These are phyloP conservation scores for Caracal caracal DNA, from an alignment of 2,113 vertebrate species.

Conservation along the genomic window DNA sequence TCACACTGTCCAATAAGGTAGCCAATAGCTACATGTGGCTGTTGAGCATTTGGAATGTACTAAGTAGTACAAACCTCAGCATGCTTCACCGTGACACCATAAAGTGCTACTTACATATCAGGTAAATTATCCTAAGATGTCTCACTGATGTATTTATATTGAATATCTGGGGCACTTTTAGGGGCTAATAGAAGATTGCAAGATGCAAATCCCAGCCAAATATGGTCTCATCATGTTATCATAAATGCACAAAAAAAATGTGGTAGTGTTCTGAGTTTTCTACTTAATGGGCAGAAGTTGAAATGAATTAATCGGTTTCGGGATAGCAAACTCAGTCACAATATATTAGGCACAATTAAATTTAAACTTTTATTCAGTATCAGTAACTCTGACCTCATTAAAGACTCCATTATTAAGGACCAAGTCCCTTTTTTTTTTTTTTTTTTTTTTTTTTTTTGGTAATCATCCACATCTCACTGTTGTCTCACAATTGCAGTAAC, in stretches of 20 bases:
- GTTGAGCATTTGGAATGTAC: not conserved
- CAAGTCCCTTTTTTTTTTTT: not conserved
- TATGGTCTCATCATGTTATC: not conserved
- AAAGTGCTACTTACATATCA: not conserved
- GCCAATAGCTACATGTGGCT: not conserved
- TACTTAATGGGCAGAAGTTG: not conserved
- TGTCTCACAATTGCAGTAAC: not conserved
- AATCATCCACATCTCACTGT: not conserved
- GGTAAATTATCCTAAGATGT: not conserved
- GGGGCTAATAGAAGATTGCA: not conserved
- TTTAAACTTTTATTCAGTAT: conserved; percentile 10
- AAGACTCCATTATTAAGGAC: not conserved
- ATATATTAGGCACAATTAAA: not conserved
- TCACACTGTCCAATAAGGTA: not conserved
- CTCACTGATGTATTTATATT: not conserved
- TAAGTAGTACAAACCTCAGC: not conserved
- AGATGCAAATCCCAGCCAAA: not conserved
- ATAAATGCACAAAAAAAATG: not conserved
- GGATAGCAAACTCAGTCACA: not conserved
- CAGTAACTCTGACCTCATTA: not conserved
- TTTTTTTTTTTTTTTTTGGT: not conserved
- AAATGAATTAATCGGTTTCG: not conserved
- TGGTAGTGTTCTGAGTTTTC: not conserved
- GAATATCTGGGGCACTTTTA: not conserved
- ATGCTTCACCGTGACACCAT: not conserved